Evolutionary conservation across 2,888 invertebrate genomes (phyloP), one percentile per base, ranked within the genome.

Genomic region (Odontomyia ornata): DNA sequence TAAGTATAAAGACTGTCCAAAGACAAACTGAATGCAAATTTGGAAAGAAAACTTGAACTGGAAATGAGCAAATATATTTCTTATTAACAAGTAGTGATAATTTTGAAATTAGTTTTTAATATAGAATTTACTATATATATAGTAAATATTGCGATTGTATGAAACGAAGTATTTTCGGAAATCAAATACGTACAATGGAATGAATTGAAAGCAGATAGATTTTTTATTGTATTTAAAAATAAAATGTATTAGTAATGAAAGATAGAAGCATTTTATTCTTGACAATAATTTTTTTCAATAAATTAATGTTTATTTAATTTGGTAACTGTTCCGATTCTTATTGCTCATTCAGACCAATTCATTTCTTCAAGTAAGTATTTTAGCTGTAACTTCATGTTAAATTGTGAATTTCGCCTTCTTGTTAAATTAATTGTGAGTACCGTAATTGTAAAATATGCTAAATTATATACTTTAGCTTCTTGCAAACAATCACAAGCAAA

Each of bases 1-100:
- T 47, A 25, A 67, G 7, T n/a, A 13, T 43, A 67, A 69, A 69
- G 69, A 69, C 69, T 69, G 69, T 69, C 11, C 36, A 65, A 30
- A 11, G 30, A 30, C 65, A 36, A 28, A 65, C 5, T 36, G 36
- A 18, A 30, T 65, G 4, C 15, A 52, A 52, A 52, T 36, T 3
- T 18, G 52, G 15, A 52, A 52, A 15, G 15, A 52, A 9, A 4
- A 9, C 13, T 18, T 18, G 18, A 52, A 52, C 15, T 9, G 52
- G 15, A 52, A 52, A 13, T 52, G n/a, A 52, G n/a, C 52, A n/a
- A 13, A 52, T 52, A 4, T 52, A 52, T 4, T 36, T 36, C 36
- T 36, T 36, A n/a, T n/a, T n/a, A 36, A 36, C 9, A 36, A 36
- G 9, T 36, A 36, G 36, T 9, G 9, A 5, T 36, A 36, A 36